These are phyloP conservation scores for Scytalopus superciliaris DNA, from an alignment of 2,113 vertebrate species.

Conservation along the genomic window DNA sequence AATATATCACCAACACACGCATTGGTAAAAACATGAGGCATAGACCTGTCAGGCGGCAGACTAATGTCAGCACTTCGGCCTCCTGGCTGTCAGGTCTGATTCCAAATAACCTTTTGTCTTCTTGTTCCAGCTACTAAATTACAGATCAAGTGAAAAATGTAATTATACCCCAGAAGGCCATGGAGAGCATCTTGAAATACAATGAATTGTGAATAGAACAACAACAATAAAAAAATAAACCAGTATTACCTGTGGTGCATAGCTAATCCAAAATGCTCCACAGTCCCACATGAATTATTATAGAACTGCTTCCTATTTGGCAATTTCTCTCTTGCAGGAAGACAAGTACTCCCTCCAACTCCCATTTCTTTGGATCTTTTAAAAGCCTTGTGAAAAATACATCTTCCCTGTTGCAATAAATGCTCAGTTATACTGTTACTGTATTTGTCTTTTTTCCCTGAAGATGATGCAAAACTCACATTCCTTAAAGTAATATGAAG, in stretches of 20 bases:
- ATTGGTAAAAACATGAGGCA: background rate
- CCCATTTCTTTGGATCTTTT: background rate
- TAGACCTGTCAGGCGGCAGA: slow-evolving; percentile 8
- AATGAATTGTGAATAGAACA: slow-evolving; percentile 5
- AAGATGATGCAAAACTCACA: background rate
- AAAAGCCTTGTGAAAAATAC: background rate
- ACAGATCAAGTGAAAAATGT: slow-evolving; percentile 57
- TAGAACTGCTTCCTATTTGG: background rate
- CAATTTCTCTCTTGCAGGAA: background rate
- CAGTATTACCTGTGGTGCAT: background rate
- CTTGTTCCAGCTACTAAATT: slow-evolving; percentile 61
- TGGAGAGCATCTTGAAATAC: slow-evolving; percentile 37
- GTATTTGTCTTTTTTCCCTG: background rate
- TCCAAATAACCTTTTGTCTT: slow-evolving; percentile 48
- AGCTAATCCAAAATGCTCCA: slow-evolving; percentile 21
- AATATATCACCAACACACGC: background rate
- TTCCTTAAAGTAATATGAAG: background rate
- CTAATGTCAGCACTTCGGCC: slow-evolving; percentile 17
- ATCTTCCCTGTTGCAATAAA: background rate
- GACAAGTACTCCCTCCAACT: background rate
- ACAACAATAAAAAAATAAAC: slow-evolving; percentile 31
- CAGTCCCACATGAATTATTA: background rate
- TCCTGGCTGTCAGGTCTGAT: slow-evolving; percentile 47
- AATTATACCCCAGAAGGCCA: slow-evolving; percentile 61
- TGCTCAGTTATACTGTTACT: background rate